Evolutionary conservation across 2,797 vertebrate species (phyloP).

Genomic region (Myotis vivesi): DNA sequence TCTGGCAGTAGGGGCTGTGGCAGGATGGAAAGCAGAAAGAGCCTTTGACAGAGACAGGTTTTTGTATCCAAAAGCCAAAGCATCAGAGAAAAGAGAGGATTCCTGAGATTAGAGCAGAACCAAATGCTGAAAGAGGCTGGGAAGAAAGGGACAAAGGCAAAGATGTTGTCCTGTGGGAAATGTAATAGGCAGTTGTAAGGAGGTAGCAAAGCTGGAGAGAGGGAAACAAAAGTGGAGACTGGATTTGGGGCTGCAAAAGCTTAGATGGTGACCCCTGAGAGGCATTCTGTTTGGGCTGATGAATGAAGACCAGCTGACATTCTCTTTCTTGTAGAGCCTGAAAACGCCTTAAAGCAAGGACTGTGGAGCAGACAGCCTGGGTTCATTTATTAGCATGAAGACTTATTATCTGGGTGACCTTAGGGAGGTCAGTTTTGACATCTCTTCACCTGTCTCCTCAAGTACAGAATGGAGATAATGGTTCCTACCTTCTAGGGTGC

Average conservation of each 20-base stretch:
- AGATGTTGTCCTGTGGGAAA: background rate
- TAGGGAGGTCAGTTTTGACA: background rate
- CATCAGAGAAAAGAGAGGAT: background rate
- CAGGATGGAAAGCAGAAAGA: background rate
- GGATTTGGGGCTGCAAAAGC: background rate
- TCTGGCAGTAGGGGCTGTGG: background rate
- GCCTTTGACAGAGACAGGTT: background rate
- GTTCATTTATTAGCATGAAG: background rate
- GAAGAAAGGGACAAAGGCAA: background rate
- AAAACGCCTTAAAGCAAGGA: background rate
- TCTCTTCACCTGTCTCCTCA: background rate
- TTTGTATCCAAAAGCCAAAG: background rate
- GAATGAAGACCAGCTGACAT: background rate
- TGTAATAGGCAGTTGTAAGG: background rate
- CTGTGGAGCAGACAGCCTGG: background rate
- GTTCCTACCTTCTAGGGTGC: background rate
- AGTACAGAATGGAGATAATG: background rate
- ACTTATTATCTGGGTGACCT: background rate
- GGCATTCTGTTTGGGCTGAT: background rate
- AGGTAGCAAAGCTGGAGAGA: background rate
- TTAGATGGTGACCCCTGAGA: background rate
- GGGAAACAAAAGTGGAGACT: background rate
- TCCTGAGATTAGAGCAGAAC: background rate
- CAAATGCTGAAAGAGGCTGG: background rate
- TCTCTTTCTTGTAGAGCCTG: background rate